A percentile compares a stretch with the other conserved stretches of the same genome.
Conservation (phyloP, 2,797 vertebrate genomes). For the Oreochromis mossambicus region DNA sequence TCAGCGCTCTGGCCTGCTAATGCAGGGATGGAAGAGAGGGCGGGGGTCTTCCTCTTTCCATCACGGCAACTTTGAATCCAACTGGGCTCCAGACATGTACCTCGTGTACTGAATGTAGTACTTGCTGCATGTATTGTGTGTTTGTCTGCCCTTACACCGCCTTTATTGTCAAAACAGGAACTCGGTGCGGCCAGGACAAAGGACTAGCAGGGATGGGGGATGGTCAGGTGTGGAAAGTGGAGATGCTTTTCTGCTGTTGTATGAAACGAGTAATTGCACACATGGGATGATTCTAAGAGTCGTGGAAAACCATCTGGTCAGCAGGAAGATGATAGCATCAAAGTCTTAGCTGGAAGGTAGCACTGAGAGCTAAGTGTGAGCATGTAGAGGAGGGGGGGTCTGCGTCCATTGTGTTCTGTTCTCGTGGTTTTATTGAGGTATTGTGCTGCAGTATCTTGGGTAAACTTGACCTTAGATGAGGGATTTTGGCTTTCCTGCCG, state of each 20-base stretch:
- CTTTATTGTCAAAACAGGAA: conserved; percentile 66
- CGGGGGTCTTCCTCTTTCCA: conserved; percentile 51
- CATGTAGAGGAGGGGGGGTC: too few relatives aligned
- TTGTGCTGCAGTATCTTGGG: conserved; percentile 56
- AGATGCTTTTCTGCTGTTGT: conserved; percentile 41
- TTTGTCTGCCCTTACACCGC: conserved; percentile 12
- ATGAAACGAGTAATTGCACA: conserved; percentile 28
- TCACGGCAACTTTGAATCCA: conserved; percentile 30
- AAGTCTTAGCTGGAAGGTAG: conserved; percentile 25
- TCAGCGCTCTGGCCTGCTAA: conserved; percentile 40
- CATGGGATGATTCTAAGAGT: conserved; percentile 43
- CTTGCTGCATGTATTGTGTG: conserved; percentile 27
- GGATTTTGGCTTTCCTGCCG: conserved; percentile 46
- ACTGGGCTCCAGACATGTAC: conserved; percentile 25
- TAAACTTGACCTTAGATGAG: conserved; percentile 60
- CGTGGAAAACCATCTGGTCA: conserved; percentile 62
- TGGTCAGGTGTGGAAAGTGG: conserved; percentile 30
- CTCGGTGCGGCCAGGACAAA: conserved; percentile 44
- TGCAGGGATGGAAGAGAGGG: conserved; percentile 12
- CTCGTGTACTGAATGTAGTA: conserved; percentile 30
- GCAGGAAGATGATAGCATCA: conserved; percentile 63
- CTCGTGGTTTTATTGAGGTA: conserved; percentile 40
- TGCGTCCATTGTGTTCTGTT: conserved; percentile 54
- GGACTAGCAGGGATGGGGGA: not conserved
- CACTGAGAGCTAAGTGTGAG: not conserved